phyloP scores from a whole-genome alignment of 2,888 invertebrate species.

The Agriopis aurantiaria region DNA sequence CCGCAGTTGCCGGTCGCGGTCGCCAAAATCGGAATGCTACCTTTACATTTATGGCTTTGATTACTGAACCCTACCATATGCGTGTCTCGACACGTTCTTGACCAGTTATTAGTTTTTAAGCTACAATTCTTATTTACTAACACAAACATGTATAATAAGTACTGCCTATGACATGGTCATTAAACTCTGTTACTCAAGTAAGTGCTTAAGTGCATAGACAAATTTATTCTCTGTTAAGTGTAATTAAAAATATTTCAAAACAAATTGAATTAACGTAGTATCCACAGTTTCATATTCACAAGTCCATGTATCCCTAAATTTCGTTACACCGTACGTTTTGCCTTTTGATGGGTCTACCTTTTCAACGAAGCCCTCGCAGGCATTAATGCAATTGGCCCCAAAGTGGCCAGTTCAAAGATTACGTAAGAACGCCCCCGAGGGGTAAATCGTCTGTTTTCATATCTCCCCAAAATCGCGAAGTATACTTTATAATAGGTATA shows the following conservation, averaged over 20 bases:
- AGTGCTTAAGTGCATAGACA: too few species aligned
- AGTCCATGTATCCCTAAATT: conserved; percentile 4
- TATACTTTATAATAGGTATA: conserved; percentile 70
- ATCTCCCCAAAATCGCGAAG: conserved; percentile 73
- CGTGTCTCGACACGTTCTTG: too few species aligned
- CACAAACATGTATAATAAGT: too few species aligned
- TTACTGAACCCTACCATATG: too few species aligned
- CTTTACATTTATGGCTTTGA: too few species aligned
- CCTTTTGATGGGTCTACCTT: conserved; percentile 37
- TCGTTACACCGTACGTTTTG: conserved; percentile 18
- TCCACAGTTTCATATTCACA: background rate
- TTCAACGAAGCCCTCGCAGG: conserved; percentile 32
- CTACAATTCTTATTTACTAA: too few species aligned
- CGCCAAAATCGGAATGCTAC: too few species aligned
- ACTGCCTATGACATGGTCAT: too few species aligned
- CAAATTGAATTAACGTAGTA: background rate
- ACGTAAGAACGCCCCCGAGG: conserved; percentile 61
- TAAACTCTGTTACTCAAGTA: too few species aligned
- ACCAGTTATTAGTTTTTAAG: too few species aligned
- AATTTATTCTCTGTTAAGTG: background rate
- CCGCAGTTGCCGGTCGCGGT: too few species aligned
- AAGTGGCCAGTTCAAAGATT: conserved; percentile 53
- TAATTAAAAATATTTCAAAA: background rate
- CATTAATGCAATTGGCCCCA: conserved; percentile 47
- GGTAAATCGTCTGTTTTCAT: conserved; percentile 64